Conservation (phyloP, 2,888 invertebrate genomes). For the Lottia scabra region DNA sequence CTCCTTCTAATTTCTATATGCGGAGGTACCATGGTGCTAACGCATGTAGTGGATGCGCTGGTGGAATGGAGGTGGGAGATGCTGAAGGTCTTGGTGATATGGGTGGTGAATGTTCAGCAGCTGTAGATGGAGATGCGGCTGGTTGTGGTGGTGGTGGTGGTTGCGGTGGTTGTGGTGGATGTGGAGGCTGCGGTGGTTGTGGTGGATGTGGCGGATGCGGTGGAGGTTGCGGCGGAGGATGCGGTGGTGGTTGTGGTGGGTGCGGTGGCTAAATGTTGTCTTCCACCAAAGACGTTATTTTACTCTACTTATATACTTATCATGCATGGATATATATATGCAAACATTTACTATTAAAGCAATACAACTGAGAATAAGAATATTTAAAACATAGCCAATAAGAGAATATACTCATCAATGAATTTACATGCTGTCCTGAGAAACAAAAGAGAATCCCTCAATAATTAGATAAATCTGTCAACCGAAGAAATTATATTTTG, state of each 20-base stretch:
- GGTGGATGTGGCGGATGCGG: neutral
- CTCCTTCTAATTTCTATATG: slow-evolving; percentile 64
- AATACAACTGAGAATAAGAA: too few relatives aligned
- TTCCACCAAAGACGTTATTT: too few relatives aligned
- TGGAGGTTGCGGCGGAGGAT: neutral
- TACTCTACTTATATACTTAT: too few relatives aligned
- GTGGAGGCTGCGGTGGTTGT: neutral
- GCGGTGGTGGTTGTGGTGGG: neutral
- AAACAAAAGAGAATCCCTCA: too few relatives aligned
- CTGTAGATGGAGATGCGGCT: neutral
- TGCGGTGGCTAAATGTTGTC: neutral
- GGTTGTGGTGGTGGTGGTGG: neutral
- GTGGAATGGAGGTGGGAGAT: slow-evolving; percentile 17
- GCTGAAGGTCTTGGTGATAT: neutral
- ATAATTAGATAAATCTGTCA: too few relatives aligned
- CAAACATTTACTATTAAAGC: too few relatives aligned
- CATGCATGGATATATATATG: too few relatives aligned
- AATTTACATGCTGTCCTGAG: too few relatives aligned
- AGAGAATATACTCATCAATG: too few relatives aligned
- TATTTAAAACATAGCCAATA: too few relatives aligned
- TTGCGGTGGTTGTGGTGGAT: neutral
- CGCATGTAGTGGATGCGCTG: slow-evolving; percentile 50
- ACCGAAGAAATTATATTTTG: too few relatives aligned
- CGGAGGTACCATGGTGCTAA: slow-evolving; percentile 43
- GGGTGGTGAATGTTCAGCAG: neutral